A percentile compares a stretch with the other conserved stretches of the same genome.
Evolutionary conservation across 2,797 vertebrate genomes (phyloP).

Genomic region (Hybognathus amarus): DNA sequence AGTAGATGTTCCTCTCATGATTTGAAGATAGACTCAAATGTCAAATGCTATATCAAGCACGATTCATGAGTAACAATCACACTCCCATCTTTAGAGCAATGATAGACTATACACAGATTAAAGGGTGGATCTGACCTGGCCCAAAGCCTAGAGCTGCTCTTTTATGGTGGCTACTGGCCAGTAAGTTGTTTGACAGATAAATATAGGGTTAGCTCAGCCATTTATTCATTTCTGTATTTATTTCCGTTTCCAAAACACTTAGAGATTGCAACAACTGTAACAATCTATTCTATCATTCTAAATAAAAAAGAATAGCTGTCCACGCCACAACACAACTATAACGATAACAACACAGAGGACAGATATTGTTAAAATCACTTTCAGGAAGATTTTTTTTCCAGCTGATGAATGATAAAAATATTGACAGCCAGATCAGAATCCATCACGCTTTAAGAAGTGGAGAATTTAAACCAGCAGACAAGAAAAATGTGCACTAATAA

Average conservation of each 20-base stretch:
- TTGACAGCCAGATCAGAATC: background rate
- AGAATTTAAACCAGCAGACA: background rate
- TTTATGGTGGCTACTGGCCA: background rate
- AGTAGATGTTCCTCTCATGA: constrained; percentile 32
- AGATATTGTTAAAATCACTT: background rate
- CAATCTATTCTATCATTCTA: too few relatives aligned
- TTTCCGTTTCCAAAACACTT: background rate
- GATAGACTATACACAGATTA: constrained; percentile 13
- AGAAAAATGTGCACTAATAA: background rate
- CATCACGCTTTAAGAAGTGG: background rate
- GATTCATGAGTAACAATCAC: constrained; percentile 7
- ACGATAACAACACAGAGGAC: too few relatives aligned
- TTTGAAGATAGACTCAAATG: constrained; percentile 52
- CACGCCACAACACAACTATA: too few relatives aligned
- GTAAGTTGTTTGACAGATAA: background rate
- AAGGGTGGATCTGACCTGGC: constrained; percentile 32
- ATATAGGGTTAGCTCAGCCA: background rate
- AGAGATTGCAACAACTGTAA: too few relatives aligned
- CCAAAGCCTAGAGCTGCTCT: constrained; percentile 2
- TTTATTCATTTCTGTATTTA: constrained; percentile 9
- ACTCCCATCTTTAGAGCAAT: constrained; percentile 14
- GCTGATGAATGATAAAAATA: too few relatives aligned
- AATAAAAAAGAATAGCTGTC: too few relatives aligned
- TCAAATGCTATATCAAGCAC: constrained; percentile 21
- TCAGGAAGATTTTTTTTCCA: background rate